A percentile compares a stretch with the other conserved stretches of the same genome.
These are phyloP conservation scores for Cettia cetti DNA, from an alignment of 2,113 vertebrate species.

Conservation along the genomic window DNA sequence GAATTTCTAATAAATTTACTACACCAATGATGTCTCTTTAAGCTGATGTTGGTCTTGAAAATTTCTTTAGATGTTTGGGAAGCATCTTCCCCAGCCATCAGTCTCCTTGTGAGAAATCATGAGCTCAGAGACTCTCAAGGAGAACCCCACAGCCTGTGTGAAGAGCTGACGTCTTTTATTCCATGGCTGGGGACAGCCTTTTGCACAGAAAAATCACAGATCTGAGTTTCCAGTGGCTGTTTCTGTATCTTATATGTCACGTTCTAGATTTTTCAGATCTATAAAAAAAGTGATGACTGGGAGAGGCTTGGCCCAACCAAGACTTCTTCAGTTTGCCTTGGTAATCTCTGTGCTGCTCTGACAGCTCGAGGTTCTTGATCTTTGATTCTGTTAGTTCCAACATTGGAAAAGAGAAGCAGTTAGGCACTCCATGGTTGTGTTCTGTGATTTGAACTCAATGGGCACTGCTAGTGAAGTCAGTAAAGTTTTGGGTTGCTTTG, in stretches of 20 bases:
- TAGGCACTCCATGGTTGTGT: neutral
- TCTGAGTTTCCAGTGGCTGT: neutral
- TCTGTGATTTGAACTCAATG: neutral
- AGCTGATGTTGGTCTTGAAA: neutral
- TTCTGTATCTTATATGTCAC: accelerated
- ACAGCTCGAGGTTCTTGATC: neutral
- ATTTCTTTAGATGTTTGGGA: neutral
- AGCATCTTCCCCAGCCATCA: neutral
- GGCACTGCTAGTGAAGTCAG: neutral
- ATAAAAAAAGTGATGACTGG: neutral
- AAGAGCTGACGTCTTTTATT: neutral
- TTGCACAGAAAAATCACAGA: neutral
- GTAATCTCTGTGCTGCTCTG: neutral
- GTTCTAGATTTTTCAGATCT: neutral
- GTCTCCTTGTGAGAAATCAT: neutral
- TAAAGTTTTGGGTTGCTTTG: neutral
- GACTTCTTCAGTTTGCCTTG: neutral
- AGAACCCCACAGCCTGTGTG: neutral
- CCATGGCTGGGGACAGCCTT: neutral
- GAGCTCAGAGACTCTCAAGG: neutral
- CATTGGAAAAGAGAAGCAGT: neutral
- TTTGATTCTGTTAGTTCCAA: neutral
- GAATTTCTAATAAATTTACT: neutral
- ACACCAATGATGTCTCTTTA: accelerated
- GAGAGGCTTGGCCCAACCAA: neutral